Evolutionary conservation across 2,113 vertebrate genomes (phyloP).

Genomic region (Urocitellus parryii): DNA sequence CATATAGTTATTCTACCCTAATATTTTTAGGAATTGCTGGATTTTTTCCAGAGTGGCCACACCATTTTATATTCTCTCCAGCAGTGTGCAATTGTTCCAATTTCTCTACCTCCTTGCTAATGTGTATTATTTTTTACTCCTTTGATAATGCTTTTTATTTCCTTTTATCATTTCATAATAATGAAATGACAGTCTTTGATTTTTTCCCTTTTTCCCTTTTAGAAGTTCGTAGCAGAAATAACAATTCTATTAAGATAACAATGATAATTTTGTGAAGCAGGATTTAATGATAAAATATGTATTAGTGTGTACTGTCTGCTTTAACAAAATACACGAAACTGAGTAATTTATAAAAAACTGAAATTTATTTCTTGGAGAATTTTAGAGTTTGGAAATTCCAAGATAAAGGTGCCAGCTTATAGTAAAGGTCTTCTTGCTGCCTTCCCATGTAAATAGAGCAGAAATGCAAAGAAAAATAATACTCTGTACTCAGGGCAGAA

Average conservation of each 20-base stretch:
- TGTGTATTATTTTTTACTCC: not conserved
- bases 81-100: not conserved
- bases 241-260: not conserved
- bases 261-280: not conserved
- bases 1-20: not conserved
- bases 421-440: not conserved
- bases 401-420: not conserved
- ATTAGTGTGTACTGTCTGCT: not conserved
- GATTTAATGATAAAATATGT: not conserved
- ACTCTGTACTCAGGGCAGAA: not conserved
- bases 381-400: not conserved
- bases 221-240: not conserved
- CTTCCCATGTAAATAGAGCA: not conserved
- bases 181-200: not conserved
- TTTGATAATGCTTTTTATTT: not conserved
- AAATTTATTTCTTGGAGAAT: not conserved
- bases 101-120: not conserved
- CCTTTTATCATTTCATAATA: not conserved
- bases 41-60: not conserved
- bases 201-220: not conserved
- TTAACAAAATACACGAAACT: no score
- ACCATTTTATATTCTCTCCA: not conserved
- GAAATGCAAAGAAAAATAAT: not conserved
- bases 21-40: not conserved
- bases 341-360: not conserved